Evolutionary conservation across 2,797 vertebrate genomes (phyloP).

Genomic region (Crenichthys baileyi): DNA sequence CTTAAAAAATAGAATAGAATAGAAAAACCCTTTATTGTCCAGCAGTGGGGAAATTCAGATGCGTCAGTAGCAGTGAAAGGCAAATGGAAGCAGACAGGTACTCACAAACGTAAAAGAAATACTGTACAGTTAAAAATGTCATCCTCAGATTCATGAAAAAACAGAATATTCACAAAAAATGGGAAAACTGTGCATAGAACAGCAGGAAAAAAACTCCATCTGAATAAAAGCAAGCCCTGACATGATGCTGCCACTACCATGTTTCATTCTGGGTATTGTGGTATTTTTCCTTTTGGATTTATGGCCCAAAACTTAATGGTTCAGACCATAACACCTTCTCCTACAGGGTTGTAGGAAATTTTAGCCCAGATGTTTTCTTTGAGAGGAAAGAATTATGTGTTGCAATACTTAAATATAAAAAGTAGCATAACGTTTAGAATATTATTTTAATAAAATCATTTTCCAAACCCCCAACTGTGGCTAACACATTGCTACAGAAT

Average conservation of each 20-base stretch:
- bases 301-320: not conserved
- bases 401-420: not conserved
- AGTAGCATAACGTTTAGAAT: not conserved
- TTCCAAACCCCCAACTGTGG: not conserved
- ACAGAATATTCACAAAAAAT: not conserved
- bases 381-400: not conserved
- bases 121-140: too few species aligned
- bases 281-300: not conserved
- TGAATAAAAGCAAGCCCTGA: not conserved
- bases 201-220: too few species aligned
- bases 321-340: not conserved
- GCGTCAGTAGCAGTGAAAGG: too few species aligned
- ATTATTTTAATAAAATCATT: not conserved
- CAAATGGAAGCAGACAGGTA: too few species aligned
- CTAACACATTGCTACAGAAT: not conserved
- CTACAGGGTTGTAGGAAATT: not conserved
- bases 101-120: too few species aligned
- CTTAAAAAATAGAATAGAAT: too few species aligned
- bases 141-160: too few species aligned
- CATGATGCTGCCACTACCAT: not conserved
- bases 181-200: too few species aligned
- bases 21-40: too few species aligned
- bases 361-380: not conserved
- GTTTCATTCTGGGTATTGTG: not conserved
- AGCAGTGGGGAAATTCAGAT: too few species aligned